A percentile compares a stretch with the other conserved stretches of the same genome.
Evolutionary conservation across 2,113 vertebrate species (phyloP).

Genomic region (Aptenodytes forsteri): DNA sequence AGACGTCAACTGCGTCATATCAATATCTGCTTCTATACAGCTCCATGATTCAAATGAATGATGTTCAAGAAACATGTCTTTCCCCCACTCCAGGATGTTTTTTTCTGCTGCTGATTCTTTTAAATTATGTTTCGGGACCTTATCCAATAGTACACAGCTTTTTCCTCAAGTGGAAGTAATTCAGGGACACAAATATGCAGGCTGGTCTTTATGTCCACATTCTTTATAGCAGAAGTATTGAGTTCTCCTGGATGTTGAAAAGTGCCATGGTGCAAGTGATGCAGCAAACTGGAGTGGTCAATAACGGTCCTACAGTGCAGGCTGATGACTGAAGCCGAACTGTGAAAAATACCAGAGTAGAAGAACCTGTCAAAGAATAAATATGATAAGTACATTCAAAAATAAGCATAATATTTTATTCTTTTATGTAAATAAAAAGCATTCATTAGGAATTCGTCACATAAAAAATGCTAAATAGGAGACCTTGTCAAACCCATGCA

Average conservation of each 20-base stretch:
- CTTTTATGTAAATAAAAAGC: not conserved
- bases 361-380: slow-evolving; percentile 41
- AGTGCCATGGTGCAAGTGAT: not conserved
- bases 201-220: not conserved
- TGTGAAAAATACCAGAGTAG: not conserved
- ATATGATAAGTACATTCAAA: not conserved
- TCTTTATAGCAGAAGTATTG: not conserved
- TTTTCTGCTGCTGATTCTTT: not conserved
- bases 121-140: not conserved
- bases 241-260: not conserved
- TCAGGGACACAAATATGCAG: not conserved
- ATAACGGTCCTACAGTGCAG: not conserved
- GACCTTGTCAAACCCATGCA: not conserved
- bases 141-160: not conserved
- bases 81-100: not conserved
- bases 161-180: not conserved
- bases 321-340: not conserved
- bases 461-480: not conserved
- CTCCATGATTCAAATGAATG: not conserved
- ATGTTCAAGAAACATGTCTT: not conserved
- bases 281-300: not conserved
- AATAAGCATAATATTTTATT: not conserved
- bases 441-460: not conserved
- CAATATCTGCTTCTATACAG: not conserved
- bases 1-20: not conserved